These are phyloP conservation scores for Dinoponera quadriceps DNA, from an alignment of 1,140 invertebrate genomes.

Conservation along the genomic window DNA sequence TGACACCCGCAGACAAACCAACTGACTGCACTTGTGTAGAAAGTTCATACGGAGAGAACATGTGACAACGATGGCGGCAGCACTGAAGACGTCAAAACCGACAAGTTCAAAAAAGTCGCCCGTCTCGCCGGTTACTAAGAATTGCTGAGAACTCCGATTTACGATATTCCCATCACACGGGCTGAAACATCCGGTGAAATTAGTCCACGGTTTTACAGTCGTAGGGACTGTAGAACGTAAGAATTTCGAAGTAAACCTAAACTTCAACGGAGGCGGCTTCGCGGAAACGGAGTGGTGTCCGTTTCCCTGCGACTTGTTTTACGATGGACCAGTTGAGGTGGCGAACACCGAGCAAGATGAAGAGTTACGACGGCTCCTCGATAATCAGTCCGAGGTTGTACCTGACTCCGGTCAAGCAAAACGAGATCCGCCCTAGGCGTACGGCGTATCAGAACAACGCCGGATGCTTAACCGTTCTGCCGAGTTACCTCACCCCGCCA, in stretches of 20 bases:
- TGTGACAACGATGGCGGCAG: too few relatives aligned
- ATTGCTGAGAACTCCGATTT: too few relatives aligned
- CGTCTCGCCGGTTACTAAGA: too few relatives aligned
- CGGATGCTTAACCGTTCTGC: constrained; percentile 68
- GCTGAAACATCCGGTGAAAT: too few relatives aligned
- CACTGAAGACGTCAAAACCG: too few relatives aligned
- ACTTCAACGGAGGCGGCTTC: background rate
- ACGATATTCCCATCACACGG: too few relatives aligned
- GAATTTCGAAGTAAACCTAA: background rate
- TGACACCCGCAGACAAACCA: too few relatives aligned
- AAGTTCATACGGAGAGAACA: too few relatives aligned
- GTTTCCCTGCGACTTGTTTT: background rate
- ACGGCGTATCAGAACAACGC: constrained; percentile 53
- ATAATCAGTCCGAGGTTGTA: constrained; percentile 64
- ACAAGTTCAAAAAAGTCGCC: too few relatives aligned
- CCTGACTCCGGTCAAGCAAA: constrained; percentile 73
- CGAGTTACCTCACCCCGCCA: constrained; percentile 80
- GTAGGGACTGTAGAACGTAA: background rate
- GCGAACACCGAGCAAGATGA: constrained; percentile 69
- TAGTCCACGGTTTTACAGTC: too few relatives aligned
- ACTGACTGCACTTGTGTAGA: too few relatives aligned
- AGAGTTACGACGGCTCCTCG: constrained; percentile 43
- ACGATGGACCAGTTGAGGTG: constrained; percentile 71
- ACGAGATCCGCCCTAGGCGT: constrained; percentile 43
- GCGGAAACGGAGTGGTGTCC: too few relatives aligned